phyloP scores from a whole-genome alignment of 2,888 invertebrate genomes.

The Anthophora plumipes region DNA sequence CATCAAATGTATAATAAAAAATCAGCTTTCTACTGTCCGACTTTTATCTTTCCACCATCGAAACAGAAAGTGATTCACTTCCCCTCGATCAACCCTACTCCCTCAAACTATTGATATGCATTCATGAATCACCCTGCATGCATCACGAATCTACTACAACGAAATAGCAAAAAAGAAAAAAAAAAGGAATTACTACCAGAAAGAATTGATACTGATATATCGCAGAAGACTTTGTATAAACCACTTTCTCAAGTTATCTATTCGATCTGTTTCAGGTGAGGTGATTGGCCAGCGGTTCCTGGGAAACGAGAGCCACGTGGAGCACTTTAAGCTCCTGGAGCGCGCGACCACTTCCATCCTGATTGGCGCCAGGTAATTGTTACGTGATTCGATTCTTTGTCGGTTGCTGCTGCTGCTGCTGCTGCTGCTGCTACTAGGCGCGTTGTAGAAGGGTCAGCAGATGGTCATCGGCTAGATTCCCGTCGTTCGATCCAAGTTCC shows the following conservation, averaged over 20 bases:
- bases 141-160: no score
- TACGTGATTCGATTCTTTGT: conserved; percentile 66
- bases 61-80: no score
- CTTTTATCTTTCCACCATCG: no score
- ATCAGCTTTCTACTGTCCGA: no score
- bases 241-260: conserved; percentile 20
- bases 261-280: conserved; percentile 87
- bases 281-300: conserved; percentile 90
- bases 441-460: conserved; percentile 48
- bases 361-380: conserved; percentile 93
- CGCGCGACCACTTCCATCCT: conserved; percentile 94
- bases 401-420: conserved; percentile 9
- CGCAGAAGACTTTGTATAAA: background rate
- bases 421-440: background rate
- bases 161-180: background rate
- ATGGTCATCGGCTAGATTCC: conserved; percentile 64
- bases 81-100: no score
- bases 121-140: no score
- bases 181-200: background rate
- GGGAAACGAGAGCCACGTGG: conserved; percentile 92
- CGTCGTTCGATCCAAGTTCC: conserved; percentile 36
- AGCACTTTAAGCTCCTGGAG: conserved; percentile 96
- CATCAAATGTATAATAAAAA: no score
- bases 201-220: background rate
- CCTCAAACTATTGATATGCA: no score